Conservation (phyloP, 2,888 invertebrate species). For the Eupithecia pulchellata region DNA sequence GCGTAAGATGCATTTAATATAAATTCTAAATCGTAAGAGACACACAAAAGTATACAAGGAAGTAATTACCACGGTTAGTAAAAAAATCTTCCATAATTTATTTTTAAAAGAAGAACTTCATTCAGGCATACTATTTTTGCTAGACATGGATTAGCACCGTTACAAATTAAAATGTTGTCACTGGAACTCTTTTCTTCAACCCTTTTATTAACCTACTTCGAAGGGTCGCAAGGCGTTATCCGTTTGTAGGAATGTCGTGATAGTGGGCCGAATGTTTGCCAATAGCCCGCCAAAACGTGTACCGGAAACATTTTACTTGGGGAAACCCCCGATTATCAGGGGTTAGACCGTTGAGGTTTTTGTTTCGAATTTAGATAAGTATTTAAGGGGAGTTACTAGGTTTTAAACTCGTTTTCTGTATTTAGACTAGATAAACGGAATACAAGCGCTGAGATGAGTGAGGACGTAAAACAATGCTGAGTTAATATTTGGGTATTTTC, state of each 20-base stretch:
- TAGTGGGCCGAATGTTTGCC: slow-evolving; percentile 47
- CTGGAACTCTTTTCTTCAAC: neutral
- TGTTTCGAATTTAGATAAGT: neutral
- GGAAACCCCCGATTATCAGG: slow-evolving; percentile 38
- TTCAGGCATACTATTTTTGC: too few species aligned
- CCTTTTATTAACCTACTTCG: neutral
- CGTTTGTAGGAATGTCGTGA: slow-evolving; percentile 47
- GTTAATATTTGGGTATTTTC: too few species aligned
- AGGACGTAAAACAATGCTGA: neutral
- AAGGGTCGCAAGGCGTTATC: slow-evolving; percentile 44
- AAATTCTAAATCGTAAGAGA: neutral
- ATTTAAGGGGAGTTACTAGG: neutral
- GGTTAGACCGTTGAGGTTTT: slow-evolving; percentile 4
- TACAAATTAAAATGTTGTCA: neutral
- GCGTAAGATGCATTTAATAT: neutral
- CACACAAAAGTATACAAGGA: neutral
- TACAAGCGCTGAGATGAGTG: neutral
- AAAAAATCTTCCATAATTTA: neutral
- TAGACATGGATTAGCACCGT: neutral
- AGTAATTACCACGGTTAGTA: neutral
- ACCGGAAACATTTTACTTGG: slow-evolving; percentile 44
- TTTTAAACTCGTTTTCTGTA: neutral
- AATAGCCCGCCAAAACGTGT: slow-evolving; percentile 39
- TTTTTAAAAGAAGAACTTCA: neutral
- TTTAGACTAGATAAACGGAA: neutral